These are phyloP conservation scores for Colossoma macropomum DNA, from an alignment of 2,113 vertebrate species.

Conservation along the genomic window DNA sequence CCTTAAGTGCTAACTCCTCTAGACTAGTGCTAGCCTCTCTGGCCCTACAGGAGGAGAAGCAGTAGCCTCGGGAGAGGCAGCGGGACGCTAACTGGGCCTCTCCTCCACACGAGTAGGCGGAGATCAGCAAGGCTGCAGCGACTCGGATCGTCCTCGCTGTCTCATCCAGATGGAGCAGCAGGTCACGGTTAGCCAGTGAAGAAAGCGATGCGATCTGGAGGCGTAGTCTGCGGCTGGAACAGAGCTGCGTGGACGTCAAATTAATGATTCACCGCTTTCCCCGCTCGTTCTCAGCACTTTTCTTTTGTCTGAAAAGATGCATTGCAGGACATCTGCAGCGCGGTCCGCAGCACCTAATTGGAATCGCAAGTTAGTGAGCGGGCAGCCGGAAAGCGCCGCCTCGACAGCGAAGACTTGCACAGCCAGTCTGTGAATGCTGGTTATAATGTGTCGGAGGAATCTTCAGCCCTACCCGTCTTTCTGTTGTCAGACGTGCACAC, in stretches of 20 bases:
- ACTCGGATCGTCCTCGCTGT: constrained; percentile 23
- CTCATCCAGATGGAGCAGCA: constrained; percentile 27
- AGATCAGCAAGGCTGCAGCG: constrained; percentile 42
- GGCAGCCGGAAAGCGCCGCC: constrained; percentile 40
- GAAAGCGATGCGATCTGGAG: constrained; percentile 43
- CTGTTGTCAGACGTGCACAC: constrained; percentile 9
- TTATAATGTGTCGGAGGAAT: constrained; percentile 30
- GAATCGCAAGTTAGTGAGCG: constrained; percentile 43
- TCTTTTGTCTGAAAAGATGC: constrained; percentile 12
- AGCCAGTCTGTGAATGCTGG: constrained; percentile 40
- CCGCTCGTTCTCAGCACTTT: not conserved
- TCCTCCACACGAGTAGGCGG: constrained; percentile 42
- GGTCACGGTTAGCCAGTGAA: constrained; percentile 13
- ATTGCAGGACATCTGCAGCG: constrained; percentile 38
- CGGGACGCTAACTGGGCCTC: constrained; percentile 9
- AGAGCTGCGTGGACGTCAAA: constrained; percentile 27
- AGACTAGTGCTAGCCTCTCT: not conserved
- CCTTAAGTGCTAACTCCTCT: not conserved
- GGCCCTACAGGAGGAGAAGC: constrained; percentile 1
- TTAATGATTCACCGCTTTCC: constrained; percentile 40
- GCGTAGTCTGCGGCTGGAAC: constrained; percentile 38
- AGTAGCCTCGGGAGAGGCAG: constrained; percentile 23
- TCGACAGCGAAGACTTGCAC: constrained; percentile 50
- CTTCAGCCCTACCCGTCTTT: constrained; percentile 39
- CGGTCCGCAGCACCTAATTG: constrained; percentile 54